Conservation (phyloP, 1,140 invertebrate genomes). For the Chymomyza costata region DNA sequence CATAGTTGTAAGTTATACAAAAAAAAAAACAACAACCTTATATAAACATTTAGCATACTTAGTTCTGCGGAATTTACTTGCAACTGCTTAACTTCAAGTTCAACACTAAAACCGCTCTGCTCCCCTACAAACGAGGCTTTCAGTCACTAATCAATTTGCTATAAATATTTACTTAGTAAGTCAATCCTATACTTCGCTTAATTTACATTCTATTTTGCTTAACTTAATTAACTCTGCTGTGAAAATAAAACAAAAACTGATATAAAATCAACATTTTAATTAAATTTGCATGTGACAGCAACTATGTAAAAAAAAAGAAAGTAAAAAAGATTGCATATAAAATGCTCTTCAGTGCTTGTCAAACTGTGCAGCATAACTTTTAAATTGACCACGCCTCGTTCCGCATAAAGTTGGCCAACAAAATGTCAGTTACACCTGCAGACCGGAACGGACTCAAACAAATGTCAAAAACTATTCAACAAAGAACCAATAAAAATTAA, state of each 20-base stretch:
- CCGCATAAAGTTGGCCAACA: too few relatives aligned
- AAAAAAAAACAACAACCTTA: too few relatives aligned
- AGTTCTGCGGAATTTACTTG: too few relatives aligned
- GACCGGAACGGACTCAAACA: constrained; percentile 37
- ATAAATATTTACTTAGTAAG: too few relatives aligned
- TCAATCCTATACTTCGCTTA: constrained; percentile 16
- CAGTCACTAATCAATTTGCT: too few relatives aligned
- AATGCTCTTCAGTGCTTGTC: constrained; percentile 48
- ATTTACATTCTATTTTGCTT: constrained; percentile 15
- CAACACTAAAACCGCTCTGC: too few relatives aligned
- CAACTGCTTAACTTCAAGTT: constrained; percentile 8
- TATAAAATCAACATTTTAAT: constrained; percentile 13
- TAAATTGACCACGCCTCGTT: constrained; percentile 11
- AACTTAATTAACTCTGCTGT: constrained; percentile 38
- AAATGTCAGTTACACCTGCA: constrained; percentile 20
- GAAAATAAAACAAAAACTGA: constrained; percentile 29
- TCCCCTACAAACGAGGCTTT: too few relatives aligned
- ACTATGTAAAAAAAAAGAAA: constrained; percentile 10
- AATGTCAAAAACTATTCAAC: constrained; percentile 47
- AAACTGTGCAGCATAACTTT: constrained; percentile 35
- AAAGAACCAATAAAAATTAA: constrained; percentile 49
- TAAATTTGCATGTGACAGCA: constrained; percentile 22
- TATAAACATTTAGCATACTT: too few relatives aligned
- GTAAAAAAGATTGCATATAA: too few relatives aligned
- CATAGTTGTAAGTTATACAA: too few relatives aligned